These are phyloP conservation scores for Salticus scenicus DNA, from an alignment of 2,888 invertebrate species.

Conservation along the genomic window DNA sequence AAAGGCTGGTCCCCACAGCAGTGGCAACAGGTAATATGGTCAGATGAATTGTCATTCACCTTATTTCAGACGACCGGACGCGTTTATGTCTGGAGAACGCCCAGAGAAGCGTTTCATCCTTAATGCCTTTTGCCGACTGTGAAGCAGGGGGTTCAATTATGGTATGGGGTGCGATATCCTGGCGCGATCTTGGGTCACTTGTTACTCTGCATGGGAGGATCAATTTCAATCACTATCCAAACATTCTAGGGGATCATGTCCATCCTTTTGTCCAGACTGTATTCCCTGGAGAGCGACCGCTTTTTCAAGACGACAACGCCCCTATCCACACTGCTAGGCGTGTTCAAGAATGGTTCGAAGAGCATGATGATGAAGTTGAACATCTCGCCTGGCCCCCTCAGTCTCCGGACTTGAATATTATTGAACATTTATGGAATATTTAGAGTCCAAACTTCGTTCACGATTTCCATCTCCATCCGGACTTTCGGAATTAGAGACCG, in stretches of 20 bases:
- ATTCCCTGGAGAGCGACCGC: conserved; percentile 23
- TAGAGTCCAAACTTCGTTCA: conserved; percentile 25
- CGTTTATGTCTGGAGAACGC: conserved; percentile 30
- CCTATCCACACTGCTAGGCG: conserved; percentile 12
- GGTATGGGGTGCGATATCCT: conserved; percentile 14
- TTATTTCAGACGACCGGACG: not conserved
- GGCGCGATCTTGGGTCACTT: conserved; percentile 35
- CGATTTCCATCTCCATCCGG: conserved; percentile 9
- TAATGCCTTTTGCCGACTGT: conserved; percentile 45
- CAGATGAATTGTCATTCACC: conserved; percentile 22
- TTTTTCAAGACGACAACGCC: conserved; percentile 29
- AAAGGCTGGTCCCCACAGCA: no score
- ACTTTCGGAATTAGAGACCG: conserved; percentile 4
- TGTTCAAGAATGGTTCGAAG: conserved; percentile 31
- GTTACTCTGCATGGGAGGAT: conserved; percentile 52
- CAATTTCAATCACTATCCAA: conserved; percentile 29
- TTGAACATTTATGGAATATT: conserved; percentile 18
- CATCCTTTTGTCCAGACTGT: conserved; percentile 6
- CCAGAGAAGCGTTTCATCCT: conserved; percentile 40
- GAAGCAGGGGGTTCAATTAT: conserved; percentile 50
- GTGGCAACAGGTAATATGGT: conserved; percentile 10
- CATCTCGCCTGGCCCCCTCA: conserved; percentile 31
- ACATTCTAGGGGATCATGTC: conserved; percentile 26
- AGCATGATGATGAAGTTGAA: conserved; percentile 24
- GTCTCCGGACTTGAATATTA: conserved; percentile 25